Percentiles rank a stretch among this genome's conserved stretches.
These are phyloP conservation scores for Arrhamphus sclerolepis DNA, from an alignment of 2,797 vertebrate species.

Conservation along the genomic window DNA sequence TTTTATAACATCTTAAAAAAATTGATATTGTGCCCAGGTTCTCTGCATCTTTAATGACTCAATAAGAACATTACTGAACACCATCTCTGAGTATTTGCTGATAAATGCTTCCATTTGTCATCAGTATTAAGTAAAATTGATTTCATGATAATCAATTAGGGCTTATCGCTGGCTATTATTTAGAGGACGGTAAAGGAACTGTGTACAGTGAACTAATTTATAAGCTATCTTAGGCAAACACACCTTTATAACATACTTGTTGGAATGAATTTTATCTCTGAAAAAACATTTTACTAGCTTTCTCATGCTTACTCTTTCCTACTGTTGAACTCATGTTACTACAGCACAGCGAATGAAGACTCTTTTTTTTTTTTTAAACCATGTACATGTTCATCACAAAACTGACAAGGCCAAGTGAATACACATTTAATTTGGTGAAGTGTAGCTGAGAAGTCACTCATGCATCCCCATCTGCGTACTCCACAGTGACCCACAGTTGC, in stretches of 20 bases:
- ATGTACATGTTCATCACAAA: conserved; percentile 18
- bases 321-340: conserved; percentile 2
- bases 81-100: neutral
- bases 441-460: conserved; percentile 61
- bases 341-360: conserved; percentile 11
- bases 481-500: conserved; percentile 35
- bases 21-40: no score
- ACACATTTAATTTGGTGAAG: conserved; percentile 61
- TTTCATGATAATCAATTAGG: neutral
- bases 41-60: no score
- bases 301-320: neutral
- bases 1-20: no score
- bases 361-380: conserved; percentile 23
- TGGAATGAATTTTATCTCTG: neutral
- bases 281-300: conserved; percentile 6
- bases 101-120: neutral
- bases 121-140: no score
- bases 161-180: neutral
- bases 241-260: neutral
- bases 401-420: conserved; percentile 59
- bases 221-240: neutral
- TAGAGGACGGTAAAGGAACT: neutral
- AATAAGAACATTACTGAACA: no score
- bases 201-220: no score
- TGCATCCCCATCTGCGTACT: conserved; percentile 36